These are phyloP conservation scores for Baccha elongata DNA, from an alignment of 2,888 invertebrate genomes.

Conservation along the genomic window DNA sequence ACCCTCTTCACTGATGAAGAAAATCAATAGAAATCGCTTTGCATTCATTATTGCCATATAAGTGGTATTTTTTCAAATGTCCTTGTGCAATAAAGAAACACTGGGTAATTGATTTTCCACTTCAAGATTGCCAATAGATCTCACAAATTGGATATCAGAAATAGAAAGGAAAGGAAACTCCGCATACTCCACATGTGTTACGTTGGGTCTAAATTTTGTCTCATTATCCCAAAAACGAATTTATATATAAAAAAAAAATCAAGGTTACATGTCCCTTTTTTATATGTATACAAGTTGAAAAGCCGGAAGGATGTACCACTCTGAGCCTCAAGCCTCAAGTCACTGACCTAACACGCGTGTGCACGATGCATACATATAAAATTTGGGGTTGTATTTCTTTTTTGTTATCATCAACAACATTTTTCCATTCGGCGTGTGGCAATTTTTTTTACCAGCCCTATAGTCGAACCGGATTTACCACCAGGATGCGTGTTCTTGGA, in stretches of 20 bases:
- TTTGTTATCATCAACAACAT: slow-evolving; percentile 54
- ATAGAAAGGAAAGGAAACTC: not conserved
- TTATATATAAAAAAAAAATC: slow-evolving; percentile 42
- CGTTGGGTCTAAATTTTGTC: slow-evolving; percentile 14
- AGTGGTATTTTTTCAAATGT: slow-evolving; percentile 40
- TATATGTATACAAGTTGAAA: slow-evolving; percentile 15
- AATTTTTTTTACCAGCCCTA: slow-evolving; percentile 23
- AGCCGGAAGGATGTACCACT: slow-evolving; percentile 61
- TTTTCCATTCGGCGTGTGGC: slow-evolving; percentile 58
- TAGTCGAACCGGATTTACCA: slow-evolving; percentile 30
- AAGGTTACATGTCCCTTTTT: slow-evolving; percentile 43
- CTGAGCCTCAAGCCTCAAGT: slow-evolving; percentile 29
- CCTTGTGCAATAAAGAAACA: slow-evolving; percentile 37
- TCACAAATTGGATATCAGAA: slow-evolving; percentile 34
- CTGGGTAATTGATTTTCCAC: slow-evolving; percentile 64
- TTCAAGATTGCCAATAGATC: slow-evolving; percentile 36
- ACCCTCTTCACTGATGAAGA: not conserved
- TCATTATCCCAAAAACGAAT: slow-evolving; percentile 10
- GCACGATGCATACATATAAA: not conserved
- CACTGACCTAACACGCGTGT: slow-evolving; percentile 66
- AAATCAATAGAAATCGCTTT: slow-evolving; percentile 64
- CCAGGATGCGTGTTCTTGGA: slow-evolving; percentile 50
- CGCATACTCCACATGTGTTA: slow-evolving; percentile 11
- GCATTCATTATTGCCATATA: slow-evolving; percentile 63
- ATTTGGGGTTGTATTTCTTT: slow-evolving; percentile 18